Evolutionary conservation across 2,113 vertebrate species (phyloP).

Genomic region (Paramisgurnus dabryanus): DNA sequence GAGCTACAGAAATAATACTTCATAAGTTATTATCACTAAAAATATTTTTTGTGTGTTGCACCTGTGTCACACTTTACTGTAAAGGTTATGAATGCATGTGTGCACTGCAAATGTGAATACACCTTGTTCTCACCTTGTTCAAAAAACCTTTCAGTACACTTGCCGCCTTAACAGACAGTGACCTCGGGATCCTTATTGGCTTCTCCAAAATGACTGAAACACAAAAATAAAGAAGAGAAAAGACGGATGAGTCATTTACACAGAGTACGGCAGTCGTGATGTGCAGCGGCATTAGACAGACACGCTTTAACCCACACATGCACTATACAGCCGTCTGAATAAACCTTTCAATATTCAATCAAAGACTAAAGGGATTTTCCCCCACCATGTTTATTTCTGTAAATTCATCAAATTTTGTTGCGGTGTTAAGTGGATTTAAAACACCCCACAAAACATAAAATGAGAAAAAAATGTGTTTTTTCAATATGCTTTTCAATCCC

Average conservation of each 20-base stretch:
- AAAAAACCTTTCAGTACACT: conserved; percentile 98
- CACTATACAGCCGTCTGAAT: conserved; percentile 28
- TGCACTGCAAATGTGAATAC: background rate
- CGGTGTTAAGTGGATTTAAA: conserved; percentile 38
- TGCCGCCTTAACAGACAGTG: conserved; percentile 97
- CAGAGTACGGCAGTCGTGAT: conserved; percentile 14
- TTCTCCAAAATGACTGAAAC: conserved; percentile 95
- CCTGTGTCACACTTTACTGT: background rate
- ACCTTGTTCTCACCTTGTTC: conserved; percentile 86
- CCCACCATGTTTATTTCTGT: conserved; percentile 29
- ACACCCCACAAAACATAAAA: conserved; percentile 13
- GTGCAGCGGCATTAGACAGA: conserved; percentile 17
- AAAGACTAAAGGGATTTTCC: conserved; percentile 26
- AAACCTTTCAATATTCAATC: conserved; percentile 24
- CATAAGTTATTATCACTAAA: too few relatives aligned
- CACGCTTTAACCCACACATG: conserved; percentile 34
- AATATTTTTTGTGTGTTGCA: background rate
- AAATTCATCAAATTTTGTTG: conserved; percentile 22
- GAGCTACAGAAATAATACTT: too few relatives aligned
- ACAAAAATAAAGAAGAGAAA: conserved; percentile 47
- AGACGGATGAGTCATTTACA: conserved; percentile 31
- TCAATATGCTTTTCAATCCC: conserved; percentile 44
- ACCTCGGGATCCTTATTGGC: conserved; percentile 97
- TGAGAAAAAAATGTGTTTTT: background rate
- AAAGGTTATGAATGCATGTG: background rate